Evolutionary conservation across 2,888 invertebrate species (phyloP), one percentile per base, ranked within the genome.

Genomic region (Lithophane ornitopus): DNA sequence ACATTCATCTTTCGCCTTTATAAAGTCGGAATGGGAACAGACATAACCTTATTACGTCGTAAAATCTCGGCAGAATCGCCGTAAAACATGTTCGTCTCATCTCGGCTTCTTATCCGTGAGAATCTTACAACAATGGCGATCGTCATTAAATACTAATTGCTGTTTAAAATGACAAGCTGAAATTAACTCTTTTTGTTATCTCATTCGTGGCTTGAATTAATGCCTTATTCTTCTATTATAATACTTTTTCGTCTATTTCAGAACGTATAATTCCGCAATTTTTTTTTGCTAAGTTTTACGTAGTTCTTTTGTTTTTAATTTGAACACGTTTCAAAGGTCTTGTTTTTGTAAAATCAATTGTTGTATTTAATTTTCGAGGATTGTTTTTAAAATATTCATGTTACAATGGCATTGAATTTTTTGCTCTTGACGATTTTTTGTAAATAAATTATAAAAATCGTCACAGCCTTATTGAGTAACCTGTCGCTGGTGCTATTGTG

Each of bases 121-220:
- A 93, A 92, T 71, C 84, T 80, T 73, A 75, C 58, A 89, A 93
- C 93, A 93, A 93, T 93, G 86, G 87, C 83, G 72, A 85, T 90
- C 89, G 84, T 91, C 89, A 90, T 92, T 91, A 90, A 83, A 86
- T 80, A 90, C 90, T 91, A 91, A 91, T 90, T 89, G 87, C 86
- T 86, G 88, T 90, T 92, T 90, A 88, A 89, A 90, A 90, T 91
- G 90, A 89, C 90, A 90, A 88, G 85, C 89, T 87, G 80, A 91
- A 91, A 91, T 90, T 90, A 89, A 88, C 89, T 88, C 84, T 89
- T 91, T 91, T 89, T 90, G 87, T 88, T 88, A 87, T 89, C 81
- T 83, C 76, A 76, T 82, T 84, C 76, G 65, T 80, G 74, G 78
- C 82, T 82, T 66, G 80, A 82, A 87, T 85, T 83, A 78, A 85